phyloP scores from a whole-genome alignment of 1,140 invertebrate genomes.

The Chrysomallon squamiferum region DNA sequence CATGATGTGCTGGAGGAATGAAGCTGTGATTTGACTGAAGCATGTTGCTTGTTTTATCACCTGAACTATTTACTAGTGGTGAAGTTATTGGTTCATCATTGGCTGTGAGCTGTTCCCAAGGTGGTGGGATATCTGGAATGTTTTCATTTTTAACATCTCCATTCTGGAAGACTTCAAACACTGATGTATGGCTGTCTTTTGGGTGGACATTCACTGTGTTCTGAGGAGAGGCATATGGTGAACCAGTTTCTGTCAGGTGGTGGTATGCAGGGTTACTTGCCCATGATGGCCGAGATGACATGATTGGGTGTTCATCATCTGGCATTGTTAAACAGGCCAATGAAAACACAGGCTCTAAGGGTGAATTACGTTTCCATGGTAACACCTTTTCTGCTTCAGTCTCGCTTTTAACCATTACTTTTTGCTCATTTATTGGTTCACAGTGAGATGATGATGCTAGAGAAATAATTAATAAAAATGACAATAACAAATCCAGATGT shows the following conservation, averaged over 20 bases:
- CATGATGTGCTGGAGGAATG: conserved; percentile 42
- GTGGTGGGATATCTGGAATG: background rate
- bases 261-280: conserved; percentile 54
- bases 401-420: conserved; percentile 15
- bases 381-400: conserved; percentile 49
- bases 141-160: background rate
- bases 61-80: conserved; percentile 14
- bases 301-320: conserved; percentile 47
- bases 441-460: no score
- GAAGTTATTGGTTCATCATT: conserved; percentile 24
- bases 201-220: conserved; percentile 36
- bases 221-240: conserved; percentile 52
- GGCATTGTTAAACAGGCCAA: conserved; percentile 34
- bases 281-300: conserved; percentile 56
- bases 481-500: no score
- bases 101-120: conserved; percentile 5
- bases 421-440: conserved; percentile 1
- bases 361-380: conserved; percentile 51
- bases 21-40: conserved; percentile 41
- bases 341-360: conserved; percentile 35
- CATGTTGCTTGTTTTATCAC: conserved; percentile 37
- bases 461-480: no score
- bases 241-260: conserved; percentile 49
- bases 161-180: conserved; percentile 44
- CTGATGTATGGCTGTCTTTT: conserved; percentile 24